These are phyloP conservation scores for Rhabdomys dilectus DNA, from an alignment of 2,113 vertebrate genomes.

Conservation along the genomic window DNA sequence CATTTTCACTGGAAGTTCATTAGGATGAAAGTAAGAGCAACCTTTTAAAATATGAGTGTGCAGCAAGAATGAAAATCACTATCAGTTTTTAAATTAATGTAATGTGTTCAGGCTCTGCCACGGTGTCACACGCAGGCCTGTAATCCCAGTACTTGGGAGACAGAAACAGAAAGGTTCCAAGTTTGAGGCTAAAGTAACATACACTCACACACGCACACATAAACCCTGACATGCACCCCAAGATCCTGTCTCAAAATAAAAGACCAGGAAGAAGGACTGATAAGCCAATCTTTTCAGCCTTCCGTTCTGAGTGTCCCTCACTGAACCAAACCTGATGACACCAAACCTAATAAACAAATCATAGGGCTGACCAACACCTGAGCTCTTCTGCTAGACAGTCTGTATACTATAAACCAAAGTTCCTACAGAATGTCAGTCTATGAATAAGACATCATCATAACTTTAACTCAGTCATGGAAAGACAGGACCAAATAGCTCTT, in stretches of 20 bases:
- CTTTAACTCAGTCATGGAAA: background rate
- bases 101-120: background rate
- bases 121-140: background rate
- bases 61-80: background rate
- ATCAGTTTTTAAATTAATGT: background rate
- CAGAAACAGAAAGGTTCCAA: background rate
- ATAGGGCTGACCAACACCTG: background rate
- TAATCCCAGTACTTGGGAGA: background rate
- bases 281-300: background rate
- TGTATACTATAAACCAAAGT: background rate
- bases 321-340: background rate
- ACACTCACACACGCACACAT: background rate
- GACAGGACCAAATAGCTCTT: background rate
- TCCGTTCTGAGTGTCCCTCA: background rate
- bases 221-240: background rate
- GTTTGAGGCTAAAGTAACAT: background rate
- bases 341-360: background rate
- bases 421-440: background rate
- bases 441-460: too few species aligned
- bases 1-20: background rate
- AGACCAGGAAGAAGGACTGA: background rate
- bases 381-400: too few species aligned
- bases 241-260: background rate
- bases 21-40: background rate
- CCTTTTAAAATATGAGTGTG: background rate